phyloP scores from a whole-genome alignment of 2,797 vertebrate species.

The Silurus aristotelis region DNA sequence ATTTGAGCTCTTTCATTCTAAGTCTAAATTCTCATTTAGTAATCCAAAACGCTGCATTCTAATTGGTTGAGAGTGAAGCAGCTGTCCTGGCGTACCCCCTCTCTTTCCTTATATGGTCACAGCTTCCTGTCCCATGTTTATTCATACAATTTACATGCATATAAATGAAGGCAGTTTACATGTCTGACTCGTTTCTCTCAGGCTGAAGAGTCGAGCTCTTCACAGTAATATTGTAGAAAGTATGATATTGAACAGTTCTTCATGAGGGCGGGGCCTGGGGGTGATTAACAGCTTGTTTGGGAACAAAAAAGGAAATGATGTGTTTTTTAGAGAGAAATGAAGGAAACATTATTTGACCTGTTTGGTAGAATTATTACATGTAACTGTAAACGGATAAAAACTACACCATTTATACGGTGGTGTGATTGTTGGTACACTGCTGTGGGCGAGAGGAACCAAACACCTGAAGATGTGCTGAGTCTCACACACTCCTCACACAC shows the following conservation, averaged over 20 bases:
- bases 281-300: background rate
- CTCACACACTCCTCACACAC: no score
- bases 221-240: background rate
- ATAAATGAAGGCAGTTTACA: background rate
- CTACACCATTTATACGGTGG: background rate
- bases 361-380: background rate
- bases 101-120: constrained; percentile 13
- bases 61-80: background rate
- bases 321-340: background rate
- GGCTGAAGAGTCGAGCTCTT: background rate
- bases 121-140: background rate
- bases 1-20: background rate
- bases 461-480: background rate
- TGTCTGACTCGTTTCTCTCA: background rate
- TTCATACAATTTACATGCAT: background rate
- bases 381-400: background rate
- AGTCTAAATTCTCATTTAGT: background rate
- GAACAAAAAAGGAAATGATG: background rate
- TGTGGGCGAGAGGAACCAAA: background rate
- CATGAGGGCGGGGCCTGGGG: background rate
- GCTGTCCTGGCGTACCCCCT: background rate
- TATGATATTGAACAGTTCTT: background rate
- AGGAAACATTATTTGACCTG: background rate
- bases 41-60: background rate
- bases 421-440: background rate